A percentile compares a stretch with the other conserved stretches of the same genome.
phyloP scores from a whole-genome alignment of 2,888 invertebrate species.

The Pseudococcus viburni region DNA sequence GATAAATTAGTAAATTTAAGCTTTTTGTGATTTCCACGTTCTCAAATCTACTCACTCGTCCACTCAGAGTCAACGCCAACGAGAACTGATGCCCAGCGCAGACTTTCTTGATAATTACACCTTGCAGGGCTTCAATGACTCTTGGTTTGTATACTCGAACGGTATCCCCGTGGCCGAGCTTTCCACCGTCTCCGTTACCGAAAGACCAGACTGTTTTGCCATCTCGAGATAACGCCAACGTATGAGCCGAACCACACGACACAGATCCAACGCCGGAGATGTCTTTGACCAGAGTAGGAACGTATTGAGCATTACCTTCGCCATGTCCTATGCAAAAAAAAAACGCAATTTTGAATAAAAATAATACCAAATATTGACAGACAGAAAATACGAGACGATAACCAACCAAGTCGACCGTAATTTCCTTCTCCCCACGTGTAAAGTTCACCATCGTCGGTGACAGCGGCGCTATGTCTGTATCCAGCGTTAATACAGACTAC shows the following conservation, averaged over 20 bases:
- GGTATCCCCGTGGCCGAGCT: constrained; percentile 74
- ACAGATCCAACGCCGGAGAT: constrained; percentile 76
- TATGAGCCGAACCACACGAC: constrained; percentile 75
- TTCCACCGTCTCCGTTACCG: constrained; percentile 76
- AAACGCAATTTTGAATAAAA: constrained; percentile 28
- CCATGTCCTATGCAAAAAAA: constrained; percentile 74
- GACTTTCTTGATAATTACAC: constrained; percentile 75
- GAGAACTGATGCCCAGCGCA: constrained; percentile 75
- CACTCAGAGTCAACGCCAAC: constrained; percentile 74
- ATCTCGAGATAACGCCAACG: constrained; percentile 74
- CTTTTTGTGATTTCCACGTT: too few relatives aligned
- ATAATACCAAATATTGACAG: too few relatives aligned
- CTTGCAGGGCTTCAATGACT: constrained; percentile 76
- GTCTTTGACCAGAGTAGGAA: constrained; percentile 76
- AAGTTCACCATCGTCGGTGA: constrained; percentile 75
- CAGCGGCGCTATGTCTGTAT: constrained; percentile 76
- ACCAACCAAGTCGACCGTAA: constrained; percentile 73
- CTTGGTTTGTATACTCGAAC: constrained; percentile 75
- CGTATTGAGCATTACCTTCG: constrained; percentile 75
- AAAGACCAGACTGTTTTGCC: constrained; percentile 76
- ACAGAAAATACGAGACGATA: not conserved
- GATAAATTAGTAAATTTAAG: not conserved
- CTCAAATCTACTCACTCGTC: constrained; percentile 71
- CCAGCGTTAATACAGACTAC: constrained; percentile 75
- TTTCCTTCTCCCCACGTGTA: constrained; percentile 77